These are phyloP conservation scores for Neodiprion virginianus DNA, from an alignment of 1,140 invertebrate genomes.

Conservation along the genomic window DNA sequence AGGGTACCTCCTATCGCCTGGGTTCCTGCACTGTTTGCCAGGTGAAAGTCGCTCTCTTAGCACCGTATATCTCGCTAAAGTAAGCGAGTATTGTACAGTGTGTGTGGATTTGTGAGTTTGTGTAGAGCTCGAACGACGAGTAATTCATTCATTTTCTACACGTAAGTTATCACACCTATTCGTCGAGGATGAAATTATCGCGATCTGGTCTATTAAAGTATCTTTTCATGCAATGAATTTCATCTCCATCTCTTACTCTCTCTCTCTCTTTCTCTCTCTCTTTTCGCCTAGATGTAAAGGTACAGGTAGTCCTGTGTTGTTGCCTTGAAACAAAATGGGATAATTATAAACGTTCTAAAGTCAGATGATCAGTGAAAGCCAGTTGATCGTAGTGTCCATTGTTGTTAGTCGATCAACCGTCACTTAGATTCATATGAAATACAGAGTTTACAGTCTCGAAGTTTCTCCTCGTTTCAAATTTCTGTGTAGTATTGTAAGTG, in stretches of 20 bases:
- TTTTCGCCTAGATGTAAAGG: too few relatives aligned
- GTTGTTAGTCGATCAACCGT: background rate
- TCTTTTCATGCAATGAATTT: too few relatives aligned
- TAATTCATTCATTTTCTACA: conserved; percentile 3
- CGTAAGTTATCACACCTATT: background rate
- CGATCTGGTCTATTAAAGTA: background rate
- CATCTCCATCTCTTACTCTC: too few relatives aligned
- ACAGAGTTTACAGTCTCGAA: background rate
- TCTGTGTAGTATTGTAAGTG: too few relatives aligned
- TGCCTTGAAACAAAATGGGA: too few relatives aligned
- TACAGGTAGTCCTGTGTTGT: too few relatives aligned
- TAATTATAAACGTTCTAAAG: too few relatives aligned
- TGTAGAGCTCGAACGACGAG: background rate
- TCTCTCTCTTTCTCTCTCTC: too few relatives aligned
- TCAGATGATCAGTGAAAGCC: background rate
- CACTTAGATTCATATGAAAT: background rate
- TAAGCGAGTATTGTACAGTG: background rate
- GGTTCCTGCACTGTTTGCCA: background rate
- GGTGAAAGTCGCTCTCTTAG: too few relatives aligned
- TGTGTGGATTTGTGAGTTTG: background rate
- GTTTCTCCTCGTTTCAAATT: background rate
- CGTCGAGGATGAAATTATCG: background rate
- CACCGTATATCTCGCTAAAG: background rate
- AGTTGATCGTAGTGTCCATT: background rate
- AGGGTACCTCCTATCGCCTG: background rate